These are phyloP conservation scores for Dipodomys stephensi DNA, from an alignment of 2,113 vertebrate species.

Conservation along the genomic window DNA sequence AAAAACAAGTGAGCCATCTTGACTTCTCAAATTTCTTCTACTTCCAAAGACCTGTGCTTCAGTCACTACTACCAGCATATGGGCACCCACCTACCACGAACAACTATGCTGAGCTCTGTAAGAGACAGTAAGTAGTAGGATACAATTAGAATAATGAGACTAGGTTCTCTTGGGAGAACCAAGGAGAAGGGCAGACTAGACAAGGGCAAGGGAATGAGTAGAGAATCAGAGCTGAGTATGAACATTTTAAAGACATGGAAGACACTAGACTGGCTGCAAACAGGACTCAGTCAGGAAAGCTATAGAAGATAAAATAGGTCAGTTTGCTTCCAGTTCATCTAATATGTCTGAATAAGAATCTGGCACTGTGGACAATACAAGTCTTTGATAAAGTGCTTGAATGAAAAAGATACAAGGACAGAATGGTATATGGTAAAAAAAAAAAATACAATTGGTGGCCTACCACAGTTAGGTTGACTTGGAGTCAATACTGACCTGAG, in stretches of 20 bases:
- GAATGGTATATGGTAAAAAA: background rate
- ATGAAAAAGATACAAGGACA: background rate
- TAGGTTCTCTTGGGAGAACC: background rate
- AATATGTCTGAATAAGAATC: background rate
- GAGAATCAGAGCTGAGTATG: background rate
- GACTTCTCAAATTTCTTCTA: constrained; percentile 23
- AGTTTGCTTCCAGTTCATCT: background rate
- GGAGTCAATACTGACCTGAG: background rate
- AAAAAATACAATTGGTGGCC: background rate
- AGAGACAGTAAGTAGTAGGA: background rate
- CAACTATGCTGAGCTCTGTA: background rate
- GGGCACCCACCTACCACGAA: background rate
- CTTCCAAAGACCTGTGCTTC: background rate
- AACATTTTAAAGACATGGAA: background rate
- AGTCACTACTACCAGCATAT: background rate
- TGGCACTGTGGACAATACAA: background rate
- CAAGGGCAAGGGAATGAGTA: fast-evolving
- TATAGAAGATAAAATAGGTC: background rate
- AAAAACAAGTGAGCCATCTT: background rate
- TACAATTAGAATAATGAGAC: background rate
- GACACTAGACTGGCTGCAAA: background rate
- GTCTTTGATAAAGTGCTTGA: background rate
- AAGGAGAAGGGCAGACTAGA: background rate
- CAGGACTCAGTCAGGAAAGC: background rate
- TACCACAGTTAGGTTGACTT: background rate